Conservation (phyloP, 2,797 vertebrate species). For the Rhincodon typus region DNA sequence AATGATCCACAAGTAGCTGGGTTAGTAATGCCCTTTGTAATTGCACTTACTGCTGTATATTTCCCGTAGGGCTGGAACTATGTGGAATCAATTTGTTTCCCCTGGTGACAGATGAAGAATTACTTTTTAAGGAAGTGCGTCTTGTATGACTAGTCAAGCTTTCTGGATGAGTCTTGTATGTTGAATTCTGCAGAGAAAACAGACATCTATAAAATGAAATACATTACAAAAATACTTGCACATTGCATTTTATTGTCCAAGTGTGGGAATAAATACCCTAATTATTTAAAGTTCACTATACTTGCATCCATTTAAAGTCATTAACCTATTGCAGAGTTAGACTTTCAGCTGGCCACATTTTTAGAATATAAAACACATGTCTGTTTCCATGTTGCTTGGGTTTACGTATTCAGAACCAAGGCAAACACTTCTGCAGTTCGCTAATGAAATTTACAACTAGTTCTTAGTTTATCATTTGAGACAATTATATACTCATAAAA, state of each 20-base stretch:
- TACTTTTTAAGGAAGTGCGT: not conserved
- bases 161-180: not conserved
- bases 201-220: not conserved
- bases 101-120: not conserved
- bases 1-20: not conserved
- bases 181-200: slow-evolving; percentile 18
- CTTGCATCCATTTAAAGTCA: not conserved
- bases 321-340: not conserved
- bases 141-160: not conserved
- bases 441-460: not conserved
- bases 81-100: not conserved
- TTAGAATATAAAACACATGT: not conserved
- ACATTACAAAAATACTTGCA: not conserved
- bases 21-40: not conserved
- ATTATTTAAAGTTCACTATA: not conserved
- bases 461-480: not conserved
- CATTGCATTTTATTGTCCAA: not conserved
- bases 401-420: not conserved
- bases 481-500: not conserved
- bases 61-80: not conserved
- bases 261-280: not conserved
- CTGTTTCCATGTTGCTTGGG: not conserved
- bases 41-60: slow-evolving; percentile 13
- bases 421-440: not conserved
- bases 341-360: not conserved